Evolutionary conservation across 2,113 vertebrate species (phyloP).

Genomic region (Agapornis roseicollis): DNA sequence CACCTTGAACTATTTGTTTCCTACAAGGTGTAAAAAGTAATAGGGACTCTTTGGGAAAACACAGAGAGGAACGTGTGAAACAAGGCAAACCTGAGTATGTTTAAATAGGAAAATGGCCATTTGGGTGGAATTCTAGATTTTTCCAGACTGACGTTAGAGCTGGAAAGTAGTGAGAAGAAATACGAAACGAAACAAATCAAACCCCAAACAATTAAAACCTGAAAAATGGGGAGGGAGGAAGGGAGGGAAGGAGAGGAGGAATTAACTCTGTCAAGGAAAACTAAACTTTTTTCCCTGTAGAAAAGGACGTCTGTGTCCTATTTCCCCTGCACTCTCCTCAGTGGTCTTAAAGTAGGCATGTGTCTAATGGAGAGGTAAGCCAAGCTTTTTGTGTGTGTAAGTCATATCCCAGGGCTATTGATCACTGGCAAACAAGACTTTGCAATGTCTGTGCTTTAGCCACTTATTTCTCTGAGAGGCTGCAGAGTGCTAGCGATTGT

Average conservation of each 20-base stretch:
- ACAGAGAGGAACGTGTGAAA: background rate
- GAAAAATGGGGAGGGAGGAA: background rate
- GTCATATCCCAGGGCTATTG: background rate
- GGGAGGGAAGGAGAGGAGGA: too few relatives aligned
- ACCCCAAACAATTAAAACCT: background rate
- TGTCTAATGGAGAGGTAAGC: background rate
- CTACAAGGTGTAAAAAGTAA: background rate
- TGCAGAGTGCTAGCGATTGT: background rate
- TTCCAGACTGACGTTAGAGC: background rate
- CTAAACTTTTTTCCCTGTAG: background rate
- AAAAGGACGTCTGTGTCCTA: background rate
- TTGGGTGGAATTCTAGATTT: background rate
- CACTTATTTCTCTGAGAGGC: background rate
- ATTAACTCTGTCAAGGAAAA: background rate
- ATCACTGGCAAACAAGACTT: background rate
- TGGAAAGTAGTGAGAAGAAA: background rate
- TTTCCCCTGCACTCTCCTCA: background rate
- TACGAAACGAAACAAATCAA: background rate
- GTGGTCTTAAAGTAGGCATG: background rate
- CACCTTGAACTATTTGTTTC: background rate
- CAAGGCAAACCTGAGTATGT: background rate
- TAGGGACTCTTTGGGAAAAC: background rate
- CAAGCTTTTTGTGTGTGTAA: background rate
- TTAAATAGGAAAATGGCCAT: background rate
- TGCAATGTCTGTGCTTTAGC: background rate